Base-by-base conservation (phyloP, 2,113 vertebrate genomes). In the Lagenorhynchus albirostris region DNA sequence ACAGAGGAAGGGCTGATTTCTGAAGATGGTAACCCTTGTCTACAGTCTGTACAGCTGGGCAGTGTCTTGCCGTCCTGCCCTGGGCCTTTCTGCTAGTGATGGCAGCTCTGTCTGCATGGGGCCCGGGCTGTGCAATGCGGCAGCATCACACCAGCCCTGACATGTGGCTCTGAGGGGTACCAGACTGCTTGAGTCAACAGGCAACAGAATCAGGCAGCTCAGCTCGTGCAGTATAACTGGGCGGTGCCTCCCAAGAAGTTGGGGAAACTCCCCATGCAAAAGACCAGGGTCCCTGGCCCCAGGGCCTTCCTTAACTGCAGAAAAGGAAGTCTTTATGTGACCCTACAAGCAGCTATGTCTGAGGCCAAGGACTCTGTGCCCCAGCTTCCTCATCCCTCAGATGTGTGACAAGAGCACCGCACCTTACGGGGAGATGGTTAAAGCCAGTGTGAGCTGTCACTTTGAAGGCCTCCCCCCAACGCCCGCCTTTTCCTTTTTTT, bases 1-100 rank as follows among this genome's bases (percentile, higher is more conserved):
- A 9, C 6, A 6, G 36, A 41, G 31, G 33, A 50, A 23, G 8
- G 38, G 12, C 81, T 67, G 55, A 14, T 5, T 44, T 38, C 55
- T 11, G 62, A 68, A 13, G 1, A 10, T 12, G 11, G n/a, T 0
- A 0, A 18, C 25, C 8, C 58, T 58, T 29, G 38, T 50, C 21
- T 65, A 9, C 31, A 44, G 25, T 41, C n/a, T 38, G 38, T 33
- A 23, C 10, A 15, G 21, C 31, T 58, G 17, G 0, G 0, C 31
- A 2, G 74, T 26, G 38, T 21, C 36, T 65, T 3, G 68, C 50
- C 18, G 1, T 33, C 88, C 44, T 31, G 77, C 60, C 36, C 38
- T 36, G 10, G 55, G 23, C 11, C 41, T 38, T 71, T 90, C 82
- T 70, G 17, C 58, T 6, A 9, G 73, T 2, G 2, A 53, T 4